These are phyloP conservation scores for Drosophila pectinifera DNA, from an alignment of 1,140 invertebrate genomes.

Conservation along the genomic window DNA sequence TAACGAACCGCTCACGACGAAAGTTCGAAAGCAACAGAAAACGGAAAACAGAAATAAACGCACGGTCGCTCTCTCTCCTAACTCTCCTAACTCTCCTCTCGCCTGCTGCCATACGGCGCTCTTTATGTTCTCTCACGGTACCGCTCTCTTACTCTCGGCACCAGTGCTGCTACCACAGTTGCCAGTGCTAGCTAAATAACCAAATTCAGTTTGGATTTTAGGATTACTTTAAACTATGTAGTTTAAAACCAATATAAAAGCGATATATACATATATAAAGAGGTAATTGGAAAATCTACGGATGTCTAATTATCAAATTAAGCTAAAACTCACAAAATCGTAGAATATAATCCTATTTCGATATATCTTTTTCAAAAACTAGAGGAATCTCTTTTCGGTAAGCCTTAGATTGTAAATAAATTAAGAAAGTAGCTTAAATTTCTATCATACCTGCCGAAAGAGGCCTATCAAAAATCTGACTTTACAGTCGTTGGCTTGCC, in stretches of 20 bases:
- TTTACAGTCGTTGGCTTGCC: neutral
- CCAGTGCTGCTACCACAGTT: neutral
- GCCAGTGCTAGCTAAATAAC: neutral
- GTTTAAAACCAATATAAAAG: too few species aligned
- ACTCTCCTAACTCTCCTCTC: too few species aligned
- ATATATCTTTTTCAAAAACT: too few species aligned
- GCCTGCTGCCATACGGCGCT: neutral
- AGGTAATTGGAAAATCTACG: too few species aligned
- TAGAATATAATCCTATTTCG: too few species aligned
- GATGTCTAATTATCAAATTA: too few species aligned
- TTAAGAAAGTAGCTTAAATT: neutral
- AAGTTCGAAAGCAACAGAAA: conserved; percentile 26
- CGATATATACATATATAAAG: too few species aligned
- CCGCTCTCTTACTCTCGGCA: neutral
- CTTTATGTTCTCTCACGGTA: neutral
- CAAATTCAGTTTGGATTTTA: neutral
- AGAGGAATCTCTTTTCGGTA: too few species aligned
- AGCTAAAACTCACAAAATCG: too few species aligned
- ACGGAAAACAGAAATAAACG: conserved; percentile 19
- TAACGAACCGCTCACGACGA: conserved; percentile 32
- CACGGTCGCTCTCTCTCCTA: neutral
- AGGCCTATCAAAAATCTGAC: neutral
- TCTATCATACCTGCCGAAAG: neutral
- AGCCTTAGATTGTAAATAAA: too few species aligned
- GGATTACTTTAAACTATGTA: neutral